Base-by-base conservation (phyloP, 2,113 vertebrate genomes). In the Aleadryas rufinucha region DNA sequence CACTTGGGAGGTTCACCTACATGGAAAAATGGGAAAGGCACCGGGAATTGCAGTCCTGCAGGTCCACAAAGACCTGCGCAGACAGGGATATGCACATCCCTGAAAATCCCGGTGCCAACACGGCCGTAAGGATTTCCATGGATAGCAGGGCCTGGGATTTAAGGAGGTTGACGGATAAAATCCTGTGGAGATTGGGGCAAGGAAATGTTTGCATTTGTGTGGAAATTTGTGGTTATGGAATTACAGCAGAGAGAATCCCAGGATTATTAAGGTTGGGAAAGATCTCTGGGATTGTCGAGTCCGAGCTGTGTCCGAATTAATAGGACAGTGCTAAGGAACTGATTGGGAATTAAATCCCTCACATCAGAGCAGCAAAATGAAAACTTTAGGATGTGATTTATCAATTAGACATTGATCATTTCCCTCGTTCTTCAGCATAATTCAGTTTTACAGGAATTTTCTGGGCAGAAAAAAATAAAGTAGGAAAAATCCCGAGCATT, bases 121-220 rank as follows among this genome's bases (percentile, higher is more conserved):
- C 2, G 3, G 7, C 17, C 11, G 1, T 0, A 1, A 21, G 13
- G 33, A 14, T 26, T 37, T 10, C 35, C 26, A 7, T 1, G n/a
- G 28, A 6, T 16, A 6, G 7, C 17, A 37, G 35, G 6, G 10
- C 21, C 20, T 24, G 17, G 15, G 33, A 13, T 82, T 69, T n/a
- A 8, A 24, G 45, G 9, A 53, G 44, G 20, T 12, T 2, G 7
- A 31, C 17, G 30, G 18, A 14, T 10, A 22, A 77, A 42, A 20
- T 33, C 42, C 35, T 20, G 53, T 0, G 0, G 53, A 5, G 78
- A 9, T 0, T 1, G 26, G 11, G 44, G 19, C 12, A 4, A 11
- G 52, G 16, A 16, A 14, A 2, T 16, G 3, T 37, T 47, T 18
- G 24, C 6, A 15, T 68, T 4, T 23, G 1, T 13, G 9, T 12